These are phyloP conservation scores for Pseudococcus longispinus DNA, from an alignment of 2,888 invertebrate genomes.

Conservation along the genomic window DNA sequence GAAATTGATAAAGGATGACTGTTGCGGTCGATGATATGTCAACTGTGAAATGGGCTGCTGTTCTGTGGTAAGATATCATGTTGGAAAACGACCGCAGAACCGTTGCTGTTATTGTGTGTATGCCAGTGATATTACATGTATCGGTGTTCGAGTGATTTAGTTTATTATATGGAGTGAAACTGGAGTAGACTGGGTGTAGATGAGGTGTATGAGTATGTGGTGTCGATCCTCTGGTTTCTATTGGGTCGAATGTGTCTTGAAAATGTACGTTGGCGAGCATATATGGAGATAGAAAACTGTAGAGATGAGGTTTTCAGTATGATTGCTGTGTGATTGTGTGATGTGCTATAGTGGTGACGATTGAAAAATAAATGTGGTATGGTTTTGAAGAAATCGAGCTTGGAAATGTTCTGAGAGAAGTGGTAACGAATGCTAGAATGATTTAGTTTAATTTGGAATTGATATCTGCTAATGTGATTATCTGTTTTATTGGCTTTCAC, in stretches of 20 bases:
- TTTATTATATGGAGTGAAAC: not conserved
- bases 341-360: not conserved
- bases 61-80: conserved; percentile 11
- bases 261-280: not conserved
- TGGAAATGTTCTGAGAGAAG: too few species aligned
- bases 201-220: not conserved
- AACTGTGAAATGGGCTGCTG: conserved; percentile 38
- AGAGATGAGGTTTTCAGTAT: not conserved
- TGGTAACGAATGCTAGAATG: too few species aligned
- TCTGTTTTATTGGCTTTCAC: too few species aligned
- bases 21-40: conserved; percentile 31
- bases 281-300: not conserved
- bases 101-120: not conserved
- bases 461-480: too few species aligned
- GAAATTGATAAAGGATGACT: not conserved
- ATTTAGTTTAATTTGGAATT: too few species aligned
- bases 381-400: too few species aligned
- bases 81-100: not conserved
- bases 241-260: not conserved
- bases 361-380: too few species aligned
- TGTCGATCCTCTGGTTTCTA: not conserved
- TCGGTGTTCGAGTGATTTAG: not conserved
- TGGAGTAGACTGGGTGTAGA: not conserved
- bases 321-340: not conserved
- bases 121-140: not conserved